phyloP scores from a whole-genome alignment of 2,113 vertebrate species.

The Sinocyclocheilus anophthalmus region DNA sequence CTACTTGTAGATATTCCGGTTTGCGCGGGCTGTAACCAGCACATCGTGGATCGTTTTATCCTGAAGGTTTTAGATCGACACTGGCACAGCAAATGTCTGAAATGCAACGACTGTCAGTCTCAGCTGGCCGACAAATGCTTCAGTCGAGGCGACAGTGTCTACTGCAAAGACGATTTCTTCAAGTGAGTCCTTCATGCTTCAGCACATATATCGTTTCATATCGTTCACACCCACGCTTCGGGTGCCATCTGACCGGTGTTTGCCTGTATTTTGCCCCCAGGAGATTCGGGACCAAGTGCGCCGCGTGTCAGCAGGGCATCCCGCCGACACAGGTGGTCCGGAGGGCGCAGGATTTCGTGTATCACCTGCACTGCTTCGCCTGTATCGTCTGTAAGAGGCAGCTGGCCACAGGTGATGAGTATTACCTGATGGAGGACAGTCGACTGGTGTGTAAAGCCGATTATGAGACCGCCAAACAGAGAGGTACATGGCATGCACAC shows the following conservation, averaged over 20 bases:
- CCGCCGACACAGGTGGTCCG: conserved; percentile 97
- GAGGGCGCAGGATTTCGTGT: conserved; percentile 95
- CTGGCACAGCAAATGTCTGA: conserved; percentile 96
- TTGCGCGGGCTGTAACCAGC: conserved; percentile 94
- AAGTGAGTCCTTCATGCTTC: conserved; percentile 80
- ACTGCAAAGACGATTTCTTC: conserved; percentile 98
- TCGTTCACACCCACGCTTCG: neutral
- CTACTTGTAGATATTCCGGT: conserved; percentile 87
- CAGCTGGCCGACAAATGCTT: conserved; percentile 95
- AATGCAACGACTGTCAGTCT: conserved; percentile 92
- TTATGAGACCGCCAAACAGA: conserved; percentile 96
- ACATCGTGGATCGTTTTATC: conserved; percentile 95
- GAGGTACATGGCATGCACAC: conserved; percentile 77
- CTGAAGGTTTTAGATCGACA: conserved; percentile 95
- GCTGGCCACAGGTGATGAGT: conserved; percentile 96
- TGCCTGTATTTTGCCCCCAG: conserved; percentile 69
- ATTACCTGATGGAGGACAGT: conserved; percentile 99
- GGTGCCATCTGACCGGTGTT: neutral
- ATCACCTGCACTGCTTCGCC: conserved; percentile 96
- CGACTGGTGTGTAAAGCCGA: conserved; percentile 95
- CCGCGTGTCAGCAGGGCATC: conserved; percentile 96
- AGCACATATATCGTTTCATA: neutral
- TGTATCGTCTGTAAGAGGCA: conserved; percentile 96
- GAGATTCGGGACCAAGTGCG: conserved; percentile 97
- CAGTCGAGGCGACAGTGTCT: conserved; percentile 94